Evolutionary conservation across 2,888 invertebrate genomes (phyloP), one percentile per base, ranked within the genome.

Genomic region (Coenonympha glycerion): DNA sequence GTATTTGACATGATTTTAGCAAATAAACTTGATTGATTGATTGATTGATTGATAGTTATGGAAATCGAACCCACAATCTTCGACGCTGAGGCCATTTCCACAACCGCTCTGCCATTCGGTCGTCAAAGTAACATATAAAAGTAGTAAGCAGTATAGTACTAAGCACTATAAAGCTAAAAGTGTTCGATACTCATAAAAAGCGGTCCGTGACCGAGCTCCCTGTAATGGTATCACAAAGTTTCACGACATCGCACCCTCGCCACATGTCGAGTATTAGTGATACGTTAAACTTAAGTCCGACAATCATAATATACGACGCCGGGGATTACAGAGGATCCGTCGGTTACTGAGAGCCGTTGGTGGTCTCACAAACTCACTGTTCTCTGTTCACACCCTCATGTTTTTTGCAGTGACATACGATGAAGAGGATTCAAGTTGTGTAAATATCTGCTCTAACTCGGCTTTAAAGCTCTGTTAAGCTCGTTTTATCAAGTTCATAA

Each of bases 221-320:
- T 34, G 6, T 45, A 33, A 34, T 45, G 30, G 33, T 45, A 45
- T 45, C 22, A 45, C 40, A 46, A 26, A 42, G 41, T 39, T 22
- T 26, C 28, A 46, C 39, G 47, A 51, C 47, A 41, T 47, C 51
- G 40, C 47, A 47, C 48, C 42, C 45, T 40, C 58, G 78, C 75
- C 86, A 86, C 85, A 86, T 87, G 86, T 83, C 71, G 61, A 60
- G 84, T 62, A 77, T 85, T 81, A 85, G 70, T 65, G 69, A 73
- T 65, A 69, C 69, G 68, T 71, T 68, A 67, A 63, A 69, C 69
- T 72, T 73, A 81, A 83, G 78, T 75, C 81, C 79, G 66, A 70
- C 76, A 73, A 84, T 86, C 86, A 85, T 77, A 86, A 86, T 80
- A 84, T 77, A 76, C 73, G 72, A 75, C 74, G 70, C 62, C 45